These are phyloP conservation scores for Pyrochroa serraticornis DNA, from an alignment of 2,888 invertebrate species.

Conservation along the genomic window DNA sequence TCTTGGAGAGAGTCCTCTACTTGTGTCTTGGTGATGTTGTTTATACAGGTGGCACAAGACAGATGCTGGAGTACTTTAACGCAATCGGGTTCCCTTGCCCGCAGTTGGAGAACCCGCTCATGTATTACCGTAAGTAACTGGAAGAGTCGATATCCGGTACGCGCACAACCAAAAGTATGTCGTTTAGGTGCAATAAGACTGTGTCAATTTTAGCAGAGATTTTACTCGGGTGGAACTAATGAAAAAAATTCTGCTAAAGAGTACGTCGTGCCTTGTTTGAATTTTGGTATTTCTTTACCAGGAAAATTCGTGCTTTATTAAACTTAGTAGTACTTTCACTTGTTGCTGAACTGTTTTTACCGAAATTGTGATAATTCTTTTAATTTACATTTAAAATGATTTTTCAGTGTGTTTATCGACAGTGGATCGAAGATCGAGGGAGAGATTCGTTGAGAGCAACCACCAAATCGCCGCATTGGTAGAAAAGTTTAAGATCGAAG, in stretches of 20 bases:
- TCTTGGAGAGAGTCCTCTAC: conserved; percentile 89
- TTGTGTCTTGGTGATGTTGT: conserved; percentile 91
- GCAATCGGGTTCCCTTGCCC: conserved; percentile 97
- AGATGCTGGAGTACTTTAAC: conserved; percentile 93
- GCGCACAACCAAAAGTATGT: background rate
- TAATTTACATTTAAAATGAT: conserved; percentile 3
- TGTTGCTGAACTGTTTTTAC: too few species aligned
- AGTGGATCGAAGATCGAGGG: conserved; percentile 81
- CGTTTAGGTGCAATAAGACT: too few species aligned
- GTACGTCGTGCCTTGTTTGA: too few species aligned
- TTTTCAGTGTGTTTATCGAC: conserved; percentile 77
- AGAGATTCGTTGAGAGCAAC: conserved; percentile 91
- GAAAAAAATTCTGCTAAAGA: too few species aligned
- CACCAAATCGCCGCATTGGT: conserved; percentile 91
- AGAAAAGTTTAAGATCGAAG: conserved; percentile 89
- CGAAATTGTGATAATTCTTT: too few species aligned
- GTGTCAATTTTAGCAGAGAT: too few species aligned
- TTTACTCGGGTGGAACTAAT: too few species aligned
- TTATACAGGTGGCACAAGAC: conserved; percentile 88
- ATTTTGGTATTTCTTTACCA: too few species aligned
- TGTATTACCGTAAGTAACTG: conserved; percentile 86
- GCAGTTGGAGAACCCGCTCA: conserved; percentile 94
- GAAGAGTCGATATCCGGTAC: background rate
- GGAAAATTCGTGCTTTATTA: too few species aligned
- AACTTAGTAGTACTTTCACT: too few species aligned